Evolutionary conservation across 2,797 vertebrate genomes (phyloP), one percentile per base, ranked within the genome.

Genomic region (Hozukius guyotensis): DNA sequence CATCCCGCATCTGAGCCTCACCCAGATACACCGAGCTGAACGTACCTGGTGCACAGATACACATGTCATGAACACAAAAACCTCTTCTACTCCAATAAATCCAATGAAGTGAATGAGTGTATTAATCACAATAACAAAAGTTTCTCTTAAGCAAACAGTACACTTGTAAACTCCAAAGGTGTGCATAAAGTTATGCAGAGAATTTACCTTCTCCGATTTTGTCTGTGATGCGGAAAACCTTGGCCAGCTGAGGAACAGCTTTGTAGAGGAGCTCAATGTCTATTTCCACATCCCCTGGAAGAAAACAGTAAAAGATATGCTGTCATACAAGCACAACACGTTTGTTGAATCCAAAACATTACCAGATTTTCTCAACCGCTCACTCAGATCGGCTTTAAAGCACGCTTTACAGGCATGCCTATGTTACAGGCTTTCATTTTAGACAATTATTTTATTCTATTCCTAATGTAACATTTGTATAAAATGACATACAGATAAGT

Each of bases 21-120:
- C 97, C 99, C 92, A 99, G 93, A 91, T 98, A 99, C 83, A 99
- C 99, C 0, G 98, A 97, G 94, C 99, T 99, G 92, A 99, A 99
- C 1, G 99, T 99, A 80, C 99, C 99, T 99, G 77, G 70, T 3
- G 25, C 63, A 86, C 20, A 87, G 7, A 66, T 3, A 61, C n/a
- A 73, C 29, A 59, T 0, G 1, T 25, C 25, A 80, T 34, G 3
- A 81, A 20, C 29, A 67, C 0, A 42, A 18, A 20, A 20, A 57
- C 16, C 5, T 70, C 14, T 24, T 32, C 13, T 13, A 8, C 10
- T 32, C 11, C 7, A 18, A 25, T 49, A 12, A 64, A 72, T 31
- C 5, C 10, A 53, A 22, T 4, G 1, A 72, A 7, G 7, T 25
- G 1, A 67, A 53, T 1, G 5, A 25, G 1, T 4, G 52, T 22